Conservation (phyloP, 2,797 vertebrate genomes). For the Malurus splendens region DNA sequence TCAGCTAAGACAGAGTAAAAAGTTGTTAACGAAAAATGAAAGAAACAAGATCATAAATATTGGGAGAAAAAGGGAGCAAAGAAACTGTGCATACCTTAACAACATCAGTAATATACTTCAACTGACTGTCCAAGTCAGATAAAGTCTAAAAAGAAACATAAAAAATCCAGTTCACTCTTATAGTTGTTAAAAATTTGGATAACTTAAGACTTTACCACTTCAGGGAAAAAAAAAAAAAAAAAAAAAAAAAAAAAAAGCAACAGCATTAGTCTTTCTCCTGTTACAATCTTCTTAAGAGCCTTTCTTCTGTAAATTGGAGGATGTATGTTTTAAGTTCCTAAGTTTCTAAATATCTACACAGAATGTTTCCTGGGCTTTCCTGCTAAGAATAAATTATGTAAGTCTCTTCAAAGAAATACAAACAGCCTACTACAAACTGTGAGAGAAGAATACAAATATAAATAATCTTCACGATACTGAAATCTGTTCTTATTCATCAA, state of each 20-base stretch:
- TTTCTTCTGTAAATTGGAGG: not conserved
- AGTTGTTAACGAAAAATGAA: not conserved
- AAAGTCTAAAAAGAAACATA: slow-evolving; percentile 76
- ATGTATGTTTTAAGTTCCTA: not conserved
- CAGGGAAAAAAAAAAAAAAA: no score
- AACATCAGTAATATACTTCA: slow-evolving; percentile 85
- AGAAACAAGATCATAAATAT: not conserved
- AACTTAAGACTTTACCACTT: not conserved
- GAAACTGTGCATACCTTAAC: slow-evolving; percentile 78
- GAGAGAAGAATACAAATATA: not conserved
- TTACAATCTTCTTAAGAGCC: not conserved
- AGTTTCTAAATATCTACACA: not conserved
- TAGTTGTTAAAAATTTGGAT: not conserved
- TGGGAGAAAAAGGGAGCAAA: not conserved
- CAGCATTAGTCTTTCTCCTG: not conserved
- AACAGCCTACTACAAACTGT: not conserved
- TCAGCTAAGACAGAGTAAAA: slow-evolving; percentile 75
- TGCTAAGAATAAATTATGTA: not conserved
- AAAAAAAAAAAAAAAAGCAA: not conserved
- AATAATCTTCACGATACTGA: not conserved
- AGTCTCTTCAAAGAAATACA: not conserved
- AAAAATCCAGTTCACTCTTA: not conserved
- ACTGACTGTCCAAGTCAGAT: slow-evolving; percentile 80
- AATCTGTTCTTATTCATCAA: not conserved
- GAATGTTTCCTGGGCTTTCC: not conserved